These are phyloP conservation scores for Hirtodrosophila duncani DNA, from an alignment of 2,888 invertebrate species.

Conservation along the genomic window DNA sequence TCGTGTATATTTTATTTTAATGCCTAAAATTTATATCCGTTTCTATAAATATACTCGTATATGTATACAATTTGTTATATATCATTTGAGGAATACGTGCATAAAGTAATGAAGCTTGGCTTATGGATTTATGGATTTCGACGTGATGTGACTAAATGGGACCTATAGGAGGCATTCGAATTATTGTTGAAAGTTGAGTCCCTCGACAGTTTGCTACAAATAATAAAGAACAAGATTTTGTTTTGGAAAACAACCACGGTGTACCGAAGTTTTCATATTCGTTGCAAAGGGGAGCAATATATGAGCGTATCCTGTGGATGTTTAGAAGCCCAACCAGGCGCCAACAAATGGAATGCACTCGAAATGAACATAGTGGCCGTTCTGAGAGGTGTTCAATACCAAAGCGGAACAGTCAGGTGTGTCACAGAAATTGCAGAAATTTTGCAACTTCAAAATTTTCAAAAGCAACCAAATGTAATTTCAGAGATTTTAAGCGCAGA, in stretches of 20 bases:
- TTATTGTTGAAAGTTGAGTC: conserved; percentile 66
- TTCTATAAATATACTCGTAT: conserved; percentile 42
- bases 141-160: no score
- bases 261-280: conserved; percentile 42
- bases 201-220: conserved; percentile 59
- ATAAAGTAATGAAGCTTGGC: conserved; percentile 28
- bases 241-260: no score
- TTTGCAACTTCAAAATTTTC: no score
- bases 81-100: conserved; percentile 33
- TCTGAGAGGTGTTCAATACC: no score
- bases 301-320: no score
- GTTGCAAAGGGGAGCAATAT: conserved; percentile 17
- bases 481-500: no score
- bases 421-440: no score
- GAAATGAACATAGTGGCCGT: no score
- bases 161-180: conserved; percentile 47
- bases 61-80: conserved; percentile 28
- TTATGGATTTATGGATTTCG: conserved; percentile 12
- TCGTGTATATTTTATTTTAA: conserved; percentile 59
- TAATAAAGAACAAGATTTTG: conserved; percentile 19
- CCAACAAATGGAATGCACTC: no score
- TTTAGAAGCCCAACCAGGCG: no score
- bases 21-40: conserved; percentile 49
- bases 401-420: no score
- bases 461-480: no score